phyloP scores from a whole-genome alignment of 2,797 vertebrate species.

The Urocyon cinereoargenteus region DNA sequence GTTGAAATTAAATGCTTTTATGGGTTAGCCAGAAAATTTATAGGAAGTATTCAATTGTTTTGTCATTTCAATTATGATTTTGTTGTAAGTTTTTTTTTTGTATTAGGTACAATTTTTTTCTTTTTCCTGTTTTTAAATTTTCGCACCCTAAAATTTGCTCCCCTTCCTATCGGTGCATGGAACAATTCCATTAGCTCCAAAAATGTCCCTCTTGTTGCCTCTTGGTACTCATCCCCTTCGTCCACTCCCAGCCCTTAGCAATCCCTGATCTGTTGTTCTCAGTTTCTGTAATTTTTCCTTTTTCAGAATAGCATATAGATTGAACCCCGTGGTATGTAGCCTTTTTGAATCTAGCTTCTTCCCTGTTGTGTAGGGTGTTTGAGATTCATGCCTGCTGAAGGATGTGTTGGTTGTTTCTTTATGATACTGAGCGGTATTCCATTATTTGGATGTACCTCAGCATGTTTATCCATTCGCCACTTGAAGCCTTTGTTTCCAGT shows the following conservation, averaged over 20 bases:
- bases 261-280: not conserved
- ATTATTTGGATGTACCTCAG: not conserved
- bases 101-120: not conserved
- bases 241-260: not conserved
- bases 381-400: not conserved
- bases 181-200: not conserved
- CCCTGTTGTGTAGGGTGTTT: not conserved
- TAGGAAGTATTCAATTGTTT: not conserved
- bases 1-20: conserved; percentile 27
- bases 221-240: not conserved
- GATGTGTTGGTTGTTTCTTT: not conserved
- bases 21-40: conserved; percentile 1
- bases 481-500: not conserved
- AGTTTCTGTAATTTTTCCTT: not conserved
- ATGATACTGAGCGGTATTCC: not conserved
- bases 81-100: conserved; percentile 16
- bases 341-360: conserved; percentile 38
- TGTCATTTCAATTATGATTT: conserved; percentile 25
- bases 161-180: not conserved
- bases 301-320: not conserved
- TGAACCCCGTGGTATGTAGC: not conserved
- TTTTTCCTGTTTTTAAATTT: not conserved
- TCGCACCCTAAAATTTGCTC: not conserved
- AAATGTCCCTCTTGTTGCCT: not conserved
- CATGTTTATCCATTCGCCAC: not conserved